Conservation (phyloP, 2,888 invertebrate genomes). For the Rutpela maculata region DNA sequence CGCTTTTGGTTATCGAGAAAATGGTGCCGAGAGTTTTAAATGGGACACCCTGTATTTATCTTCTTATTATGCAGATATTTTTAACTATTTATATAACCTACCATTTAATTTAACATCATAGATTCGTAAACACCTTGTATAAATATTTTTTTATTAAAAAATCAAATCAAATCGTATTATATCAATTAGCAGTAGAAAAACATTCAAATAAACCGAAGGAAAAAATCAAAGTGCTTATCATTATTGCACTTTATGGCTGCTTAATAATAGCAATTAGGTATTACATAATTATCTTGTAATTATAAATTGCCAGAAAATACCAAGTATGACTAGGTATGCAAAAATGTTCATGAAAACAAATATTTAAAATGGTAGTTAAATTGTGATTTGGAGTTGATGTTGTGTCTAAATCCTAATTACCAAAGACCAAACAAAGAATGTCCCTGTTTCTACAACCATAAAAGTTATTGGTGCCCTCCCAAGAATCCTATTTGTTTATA, state of each 20-base stretch:
- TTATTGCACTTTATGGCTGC: not conserved
- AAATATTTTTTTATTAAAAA: no score
- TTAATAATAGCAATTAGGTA: not conserved
- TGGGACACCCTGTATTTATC: no score
- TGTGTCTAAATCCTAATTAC: conserved; percentile 25
- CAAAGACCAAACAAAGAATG: conserved; percentile 15
- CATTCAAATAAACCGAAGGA: not conserved
- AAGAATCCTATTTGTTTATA: not conserved
- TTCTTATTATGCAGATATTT: no score
- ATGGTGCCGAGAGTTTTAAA: no score
- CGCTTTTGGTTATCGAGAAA: no score
- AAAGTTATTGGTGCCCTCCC: not conserved
- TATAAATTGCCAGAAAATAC: not conserved
- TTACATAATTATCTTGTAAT: not conserved
- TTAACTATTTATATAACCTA: no score
- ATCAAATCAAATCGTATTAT: not conserved
- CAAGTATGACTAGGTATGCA: not conserved
- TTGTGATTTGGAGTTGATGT: conserved; percentile 7
- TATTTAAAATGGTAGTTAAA: conserved; percentile 22
- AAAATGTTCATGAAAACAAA: not conserved
- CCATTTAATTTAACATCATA: no score
- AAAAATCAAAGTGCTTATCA: not conserved
- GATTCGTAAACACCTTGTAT: no score
- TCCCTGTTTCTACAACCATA: conserved; percentile 3
- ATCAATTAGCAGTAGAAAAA: not conserved